Percentiles rank a stretch among this genome's conserved stretches.
Conservation (phyloP, 2,113 vertebrate species). For the Pheucticus melanocephalus region DNA sequence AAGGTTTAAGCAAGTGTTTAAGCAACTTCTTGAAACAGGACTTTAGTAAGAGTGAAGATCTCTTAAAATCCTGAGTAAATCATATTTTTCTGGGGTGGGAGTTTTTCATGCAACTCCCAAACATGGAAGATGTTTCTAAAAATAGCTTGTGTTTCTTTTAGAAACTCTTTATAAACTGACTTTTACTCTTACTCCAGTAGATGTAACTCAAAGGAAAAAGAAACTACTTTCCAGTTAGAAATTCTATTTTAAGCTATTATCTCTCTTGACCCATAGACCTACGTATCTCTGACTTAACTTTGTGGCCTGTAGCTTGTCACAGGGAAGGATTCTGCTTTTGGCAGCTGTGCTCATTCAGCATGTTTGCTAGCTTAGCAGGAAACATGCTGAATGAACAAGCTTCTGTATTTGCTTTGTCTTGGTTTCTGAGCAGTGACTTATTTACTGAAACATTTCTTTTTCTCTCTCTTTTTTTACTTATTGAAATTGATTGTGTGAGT, state of each 20-base stretch:
- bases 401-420: conserved; percentile 50
- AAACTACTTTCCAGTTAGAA: conserved; percentile 60
- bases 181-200: conserved; percentile 53
- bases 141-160: not conserved
- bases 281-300: not conserved
- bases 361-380: conserved; percentile 45
- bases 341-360: conserved; percentile 17
- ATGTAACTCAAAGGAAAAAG: conserved; percentile 54
- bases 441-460: conserved; percentile 45
- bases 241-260: conserved; percentile 63
- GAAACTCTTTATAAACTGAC: conserved; percentile 47
- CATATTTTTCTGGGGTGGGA: not conserved
- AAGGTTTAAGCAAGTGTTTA: conserved; percentile 1
- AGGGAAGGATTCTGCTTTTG: conserved; percentile 21
- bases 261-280: conserved; percentile 61
- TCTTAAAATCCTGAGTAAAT: not conserved
- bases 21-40: not conserved
- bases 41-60: not conserved
- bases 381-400: no score
- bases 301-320: conserved; percentile 21
- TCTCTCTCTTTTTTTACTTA: not conserved
- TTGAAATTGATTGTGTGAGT: conserved; percentile 18
- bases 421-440: conserved; percentile 44
- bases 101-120: not conserved
- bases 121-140: not conserved